Percentiles rank a stretch among this genome's conserved stretches.
Evolutionary conservation across 2,888 invertebrate genomes (phyloP).

Genomic region (Sphaerophoria rueppellii): DNA sequence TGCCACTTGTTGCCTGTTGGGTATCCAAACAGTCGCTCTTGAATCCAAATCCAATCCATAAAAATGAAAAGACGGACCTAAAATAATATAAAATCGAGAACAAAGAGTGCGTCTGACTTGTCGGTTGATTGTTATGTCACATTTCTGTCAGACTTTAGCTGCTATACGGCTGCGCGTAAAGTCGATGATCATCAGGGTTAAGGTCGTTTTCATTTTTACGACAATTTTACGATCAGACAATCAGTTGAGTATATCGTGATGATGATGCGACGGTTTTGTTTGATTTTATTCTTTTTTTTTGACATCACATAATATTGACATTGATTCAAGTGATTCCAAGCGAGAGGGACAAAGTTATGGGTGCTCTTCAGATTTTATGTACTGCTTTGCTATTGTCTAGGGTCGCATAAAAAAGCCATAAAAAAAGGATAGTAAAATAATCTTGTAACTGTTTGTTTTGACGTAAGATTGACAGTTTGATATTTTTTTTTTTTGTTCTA

Average conservation of each 20-base stretch:
- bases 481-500: neutral
- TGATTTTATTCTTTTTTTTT: conserved; percentile 56
- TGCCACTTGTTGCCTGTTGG: conserved; percentile 71
- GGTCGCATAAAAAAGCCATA: conserved; percentile 53
- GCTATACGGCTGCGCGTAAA: neutral
- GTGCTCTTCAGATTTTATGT: conserved; percentile 57
- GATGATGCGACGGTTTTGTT: conserved; percentile 66
- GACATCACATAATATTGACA: conserved; percentile 23
- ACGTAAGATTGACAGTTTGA: conserved; percentile 55
- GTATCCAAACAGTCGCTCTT: conserved; percentile 14
- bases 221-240: conserved; percentile 81
- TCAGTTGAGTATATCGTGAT: conserved; percentile 77
- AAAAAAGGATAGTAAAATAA: conserved; percentile 62
- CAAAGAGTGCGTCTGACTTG: conserved; percentile 22
- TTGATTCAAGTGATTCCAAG: conserved; percentile 50
- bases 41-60: conserved; percentile 30
- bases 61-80: conserved; percentile 1
- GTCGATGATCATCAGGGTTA: conserved; percentile 68
- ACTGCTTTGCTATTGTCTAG: conserved; percentile 44
- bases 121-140: conserved; percentile 50
- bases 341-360: conserved; percentile 43
- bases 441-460: conserved; percentile 66
- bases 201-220: conserved; percentile 76
- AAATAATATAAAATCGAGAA: neutral
- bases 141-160: conserved; percentile 2